A percentile compares a stretch with the other conserved stretches of the same genome.
phyloP scores from a whole-genome alignment of 2,888 invertebrate species.

The Druceiella hillmani region DNA sequence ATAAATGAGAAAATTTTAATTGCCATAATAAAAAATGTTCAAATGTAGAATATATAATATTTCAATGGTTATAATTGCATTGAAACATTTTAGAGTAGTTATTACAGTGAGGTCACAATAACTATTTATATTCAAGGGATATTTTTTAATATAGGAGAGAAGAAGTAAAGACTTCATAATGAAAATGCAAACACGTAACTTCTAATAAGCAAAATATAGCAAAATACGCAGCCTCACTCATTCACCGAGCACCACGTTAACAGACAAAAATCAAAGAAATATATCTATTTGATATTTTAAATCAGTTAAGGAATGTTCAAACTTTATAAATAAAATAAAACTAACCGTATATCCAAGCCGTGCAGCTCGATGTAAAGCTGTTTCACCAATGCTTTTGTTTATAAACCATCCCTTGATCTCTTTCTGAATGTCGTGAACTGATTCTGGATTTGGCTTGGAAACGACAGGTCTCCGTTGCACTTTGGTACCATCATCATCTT shows the following conservation, averaged over 20 bases:
- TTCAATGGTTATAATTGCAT: too few species aligned
- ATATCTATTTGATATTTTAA: slow-evolving; percentile 6
- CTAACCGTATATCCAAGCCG: slow-evolving; percentile 81
- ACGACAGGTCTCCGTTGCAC: slow-evolving; percentile 44
- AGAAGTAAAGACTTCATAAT: too few species aligned
- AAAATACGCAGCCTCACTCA: too few species aligned
- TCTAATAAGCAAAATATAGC: too few species aligned
- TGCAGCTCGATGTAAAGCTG: slow-evolving; percentile 86
- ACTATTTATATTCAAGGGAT: too few species aligned
- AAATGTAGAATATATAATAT: too few species aligned
- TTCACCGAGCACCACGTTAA: background rate
- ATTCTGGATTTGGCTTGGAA: slow-evolving; percentile 46
- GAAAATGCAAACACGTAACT: too few species aligned
- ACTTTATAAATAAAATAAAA: slow-evolving; percentile 21
- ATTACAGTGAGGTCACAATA: too few species aligned
- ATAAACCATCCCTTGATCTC: slow-evolving; percentile 89
- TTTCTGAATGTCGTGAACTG: slow-evolving; percentile 71
- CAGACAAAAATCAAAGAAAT: background rate
- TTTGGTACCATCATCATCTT: slow-evolving; percentile 40
- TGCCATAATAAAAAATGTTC: too few species aligned
- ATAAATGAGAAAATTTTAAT: too few species aligned
- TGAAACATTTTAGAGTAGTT: too few species aligned
- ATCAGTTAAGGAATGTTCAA: slow-evolving; percentile 1
- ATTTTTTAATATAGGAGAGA: too few species aligned
- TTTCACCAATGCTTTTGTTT: slow-evolving; percentile 92